phyloP scores from a whole-genome alignment of 2,888 invertebrate genomes.

The Lissonota sp. region DNA sequence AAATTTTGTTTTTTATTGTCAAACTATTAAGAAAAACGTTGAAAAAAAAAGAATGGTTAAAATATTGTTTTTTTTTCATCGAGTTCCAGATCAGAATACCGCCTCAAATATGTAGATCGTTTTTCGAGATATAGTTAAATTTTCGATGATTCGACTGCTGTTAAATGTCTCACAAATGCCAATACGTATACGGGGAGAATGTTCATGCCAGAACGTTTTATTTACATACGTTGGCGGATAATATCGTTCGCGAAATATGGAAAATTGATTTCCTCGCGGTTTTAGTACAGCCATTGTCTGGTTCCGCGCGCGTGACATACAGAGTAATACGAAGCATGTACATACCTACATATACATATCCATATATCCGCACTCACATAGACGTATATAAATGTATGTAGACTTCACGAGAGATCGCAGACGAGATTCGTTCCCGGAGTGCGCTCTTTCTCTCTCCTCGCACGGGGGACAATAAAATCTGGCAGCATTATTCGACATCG shows the following conservation, averaged over 20 bases:
- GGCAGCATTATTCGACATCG: slow-evolving; percentile 80
- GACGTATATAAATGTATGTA: not conserved
- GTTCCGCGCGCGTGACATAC: slow-evolving; percentile 44
- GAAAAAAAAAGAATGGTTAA: too few relatives aligned
- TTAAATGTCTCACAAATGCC: not conserved
- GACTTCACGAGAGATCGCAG: slow-evolving; percentile 74
- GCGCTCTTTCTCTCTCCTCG: slow-evolving; percentile 44
- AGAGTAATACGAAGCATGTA: slow-evolving; percentile 42
- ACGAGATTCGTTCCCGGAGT: slow-evolving; percentile 73
- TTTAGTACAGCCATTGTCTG: slow-evolving; percentile 59
- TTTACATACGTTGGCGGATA: slow-evolving; percentile 9
- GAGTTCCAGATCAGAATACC: too few relatives aligned
- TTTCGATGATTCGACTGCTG: not conserved
- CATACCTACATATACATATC: not conserved
- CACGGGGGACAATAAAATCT: slow-evolving; percentile 78
- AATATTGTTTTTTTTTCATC: too few relatives aligned
- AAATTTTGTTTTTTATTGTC: too few relatives aligned
- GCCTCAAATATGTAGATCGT: too few relatives aligned
- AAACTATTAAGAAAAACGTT: too few relatives aligned
- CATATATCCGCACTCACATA: not conserved
- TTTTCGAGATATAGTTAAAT: too few relatives aligned
- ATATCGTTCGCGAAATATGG: slow-evolving; percentile 33
- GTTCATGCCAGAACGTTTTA: not conserved
- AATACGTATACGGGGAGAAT: not conserved
- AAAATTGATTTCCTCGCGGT: slow-evolving; percentile 59